Evolutionary conservation across 2,888 invertebrate species (phyloP).

Genomic region (Epinotia brunnichana): DNA sequence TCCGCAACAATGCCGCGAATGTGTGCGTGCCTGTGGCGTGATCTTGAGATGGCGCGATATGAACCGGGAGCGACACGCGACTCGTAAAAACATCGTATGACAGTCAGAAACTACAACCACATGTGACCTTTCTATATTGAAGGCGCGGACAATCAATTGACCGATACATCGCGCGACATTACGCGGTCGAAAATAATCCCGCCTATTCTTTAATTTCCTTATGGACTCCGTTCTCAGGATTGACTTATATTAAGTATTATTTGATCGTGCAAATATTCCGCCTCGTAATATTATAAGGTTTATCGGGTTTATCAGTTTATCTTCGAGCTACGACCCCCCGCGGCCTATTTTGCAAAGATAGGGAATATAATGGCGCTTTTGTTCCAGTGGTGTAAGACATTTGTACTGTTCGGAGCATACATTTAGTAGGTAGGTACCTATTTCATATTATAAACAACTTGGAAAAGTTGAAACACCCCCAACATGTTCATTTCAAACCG

Average conservation of each 20-base stretch:
- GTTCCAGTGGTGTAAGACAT: background rate
- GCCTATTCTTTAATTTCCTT: background rate
- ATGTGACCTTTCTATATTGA: background rate
- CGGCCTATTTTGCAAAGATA: slow-evolving; percentile 17
- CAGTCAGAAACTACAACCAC: background rate
- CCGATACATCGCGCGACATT: slow-evolving; percentile 45
- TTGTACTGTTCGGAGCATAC: background rate
- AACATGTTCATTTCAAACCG: too few species aligned
- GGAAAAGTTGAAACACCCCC: too few species aligned
- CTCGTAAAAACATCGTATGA: background rate
- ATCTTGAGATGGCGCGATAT: slow-evolving; percentile 51
- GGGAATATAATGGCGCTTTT: slow-evolving; percentile 1
- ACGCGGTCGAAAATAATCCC: slow-evolving; percentile 3
- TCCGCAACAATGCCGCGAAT: slow-evolving; percentile 32
- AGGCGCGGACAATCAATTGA: slow-evolving; percentile 43
- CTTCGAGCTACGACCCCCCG: slow-evolving; percentile 4
- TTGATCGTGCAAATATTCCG: slow-evolving; percentile 19
- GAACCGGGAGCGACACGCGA: slow-evolving; percentile 45
- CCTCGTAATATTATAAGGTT: slow-evolving; percentile 14
- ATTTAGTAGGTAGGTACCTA: background rate
- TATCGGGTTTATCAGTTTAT: slow-evolving; percentile 8
- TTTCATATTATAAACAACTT: background rate
- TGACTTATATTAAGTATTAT: slow-evolving; percentile 8
- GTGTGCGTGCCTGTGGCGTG: slow-evolving; percentile 55
- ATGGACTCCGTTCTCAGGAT: too few species aligned